A percentile compares a stretch with the other conserved stretches of the same genome.
Evolutionary conservation across 2,888 invertebrate species (phyloP).

Genomic region (Cephonodes hylas): DNA sequence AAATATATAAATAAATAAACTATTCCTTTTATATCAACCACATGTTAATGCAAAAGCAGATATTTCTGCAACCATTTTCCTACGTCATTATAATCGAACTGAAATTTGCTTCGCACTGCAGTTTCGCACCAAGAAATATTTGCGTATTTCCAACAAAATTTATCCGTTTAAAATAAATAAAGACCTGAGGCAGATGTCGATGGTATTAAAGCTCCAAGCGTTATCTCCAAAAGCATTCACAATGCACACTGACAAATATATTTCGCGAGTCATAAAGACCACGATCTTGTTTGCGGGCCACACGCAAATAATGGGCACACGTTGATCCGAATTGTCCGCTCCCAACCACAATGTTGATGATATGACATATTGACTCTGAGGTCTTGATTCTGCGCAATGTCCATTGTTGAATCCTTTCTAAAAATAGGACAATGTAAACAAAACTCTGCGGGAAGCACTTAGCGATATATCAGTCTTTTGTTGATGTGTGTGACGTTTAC

Average conservation of each 20-base stretch:
- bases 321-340: constrained; percentile 50
- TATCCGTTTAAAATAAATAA: not conserved
- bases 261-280: constrained; percentile 42
- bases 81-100: too few species aligned
- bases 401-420: constrained; percentile 29
- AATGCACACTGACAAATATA: constrained; percentile 59
- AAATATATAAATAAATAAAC: too few species aligned
- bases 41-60: too few species aligned
- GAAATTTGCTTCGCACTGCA: not conserved
- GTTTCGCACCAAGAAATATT: not conserved
- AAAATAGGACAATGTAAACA: constrained; percentile 12
- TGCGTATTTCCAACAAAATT: not conserved
- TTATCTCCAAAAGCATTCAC: constrained; percentile 25
- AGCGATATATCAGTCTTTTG: not conserved
- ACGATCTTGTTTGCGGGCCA: constrained; percentile 53
- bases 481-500: not conserved
- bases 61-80: too few species aligned
- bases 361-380: constrained; percentile 54
- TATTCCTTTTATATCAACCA: too few species aligned
- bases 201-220: constrained; percentile 34
- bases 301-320: constrained; percentile 62
- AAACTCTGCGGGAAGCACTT: constrained; percentile 1
- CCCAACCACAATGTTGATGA: constrained; percentile 44
- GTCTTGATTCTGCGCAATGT: constrained; percentile 43
- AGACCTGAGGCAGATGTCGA: constrained; percentile 11